Conservation (phyloP, 2,113 vertebrate species). For the Cardinalis cardinalis region DNA sequence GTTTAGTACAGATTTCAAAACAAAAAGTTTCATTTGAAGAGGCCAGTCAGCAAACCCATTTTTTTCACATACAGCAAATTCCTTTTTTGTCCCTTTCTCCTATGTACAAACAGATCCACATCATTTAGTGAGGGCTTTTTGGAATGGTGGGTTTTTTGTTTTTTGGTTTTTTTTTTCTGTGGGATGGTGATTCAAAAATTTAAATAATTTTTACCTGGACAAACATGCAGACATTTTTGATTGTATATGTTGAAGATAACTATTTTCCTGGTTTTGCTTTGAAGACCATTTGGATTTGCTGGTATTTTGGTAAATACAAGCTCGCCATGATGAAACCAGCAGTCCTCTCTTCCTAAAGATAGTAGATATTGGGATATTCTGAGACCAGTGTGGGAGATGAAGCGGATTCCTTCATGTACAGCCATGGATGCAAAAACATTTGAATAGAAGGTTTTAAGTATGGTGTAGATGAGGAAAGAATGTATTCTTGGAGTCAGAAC, state of each 20-base stretch:
- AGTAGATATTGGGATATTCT: not conserved
- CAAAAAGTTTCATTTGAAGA: not conserved
- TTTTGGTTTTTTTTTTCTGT: accelerated
- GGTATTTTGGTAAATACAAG: not conserved
- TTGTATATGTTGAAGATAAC: not conserved
- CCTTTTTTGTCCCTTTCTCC: not conserved
- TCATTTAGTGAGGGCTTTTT: not conserved
- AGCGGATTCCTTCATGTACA: not conserved
- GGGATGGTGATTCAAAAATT: not conserved
- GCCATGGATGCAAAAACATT: not conserved
- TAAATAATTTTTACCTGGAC: not conserved
- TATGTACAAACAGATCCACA: not conserved
- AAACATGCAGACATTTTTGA: not conserved
- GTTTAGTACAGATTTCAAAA: not conserved
- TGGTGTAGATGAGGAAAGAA: not conserved
- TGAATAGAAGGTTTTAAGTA: not conserved
- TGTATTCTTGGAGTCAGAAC: not conserved
- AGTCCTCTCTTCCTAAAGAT: not conserved
- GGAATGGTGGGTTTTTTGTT: not conserved
- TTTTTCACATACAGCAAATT: not conserved
- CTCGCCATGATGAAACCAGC: not conserved
- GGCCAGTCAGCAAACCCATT: not conserved
- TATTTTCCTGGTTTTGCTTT: not conserved
- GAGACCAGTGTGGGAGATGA: not conserved
- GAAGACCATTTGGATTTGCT: not conserved